Evolutionary conservation across 2,113 vertebrate species (phyloP).

Genomic region (Scomber colias): DNA sequence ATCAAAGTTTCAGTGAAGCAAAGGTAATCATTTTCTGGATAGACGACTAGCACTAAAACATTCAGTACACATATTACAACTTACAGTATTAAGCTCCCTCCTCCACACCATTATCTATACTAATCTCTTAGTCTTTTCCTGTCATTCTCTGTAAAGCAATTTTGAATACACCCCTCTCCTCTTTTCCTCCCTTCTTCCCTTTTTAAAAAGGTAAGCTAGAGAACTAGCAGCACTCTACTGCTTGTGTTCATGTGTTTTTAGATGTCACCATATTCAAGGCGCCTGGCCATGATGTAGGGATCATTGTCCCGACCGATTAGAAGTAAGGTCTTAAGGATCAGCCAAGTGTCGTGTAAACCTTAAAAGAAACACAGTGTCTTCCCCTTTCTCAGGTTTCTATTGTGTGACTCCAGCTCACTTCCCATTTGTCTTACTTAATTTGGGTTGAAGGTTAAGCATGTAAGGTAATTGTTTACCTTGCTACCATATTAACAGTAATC

Average conservation of each 20-base stretch:
- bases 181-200: neutral
- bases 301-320: neutral
- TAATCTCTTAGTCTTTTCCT: slow-evolving; percentile 31
- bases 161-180: neutral
- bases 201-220: slow-evolving; percentile 48
- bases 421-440: neutral
- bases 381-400: slow-evolving; percentile 9
- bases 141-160: neutral
- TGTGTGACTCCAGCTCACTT: neutral
- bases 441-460: neutral
- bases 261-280: slow-evolving; percentile 1
- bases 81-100: neutral
- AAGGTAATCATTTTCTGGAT: neutral
- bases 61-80: slow-evolving; percentile 8
- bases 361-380: neutral
- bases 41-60: neutral
- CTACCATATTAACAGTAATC: neutral
- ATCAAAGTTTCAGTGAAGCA: neutral
- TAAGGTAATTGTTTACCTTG: neutral
- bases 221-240: slow-evolving; percentile 35
- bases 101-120: slow-evolving; percentile 13
- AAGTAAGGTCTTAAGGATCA: neutral
- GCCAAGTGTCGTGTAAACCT: neutral
- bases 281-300: neutral
- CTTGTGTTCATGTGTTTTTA: slow-evolving; percentile 17